Evolutionary conservation across 2,888 invertebrate genomes (phyloP).

Genomic region (Gisinianus flammeolus): DNA sequence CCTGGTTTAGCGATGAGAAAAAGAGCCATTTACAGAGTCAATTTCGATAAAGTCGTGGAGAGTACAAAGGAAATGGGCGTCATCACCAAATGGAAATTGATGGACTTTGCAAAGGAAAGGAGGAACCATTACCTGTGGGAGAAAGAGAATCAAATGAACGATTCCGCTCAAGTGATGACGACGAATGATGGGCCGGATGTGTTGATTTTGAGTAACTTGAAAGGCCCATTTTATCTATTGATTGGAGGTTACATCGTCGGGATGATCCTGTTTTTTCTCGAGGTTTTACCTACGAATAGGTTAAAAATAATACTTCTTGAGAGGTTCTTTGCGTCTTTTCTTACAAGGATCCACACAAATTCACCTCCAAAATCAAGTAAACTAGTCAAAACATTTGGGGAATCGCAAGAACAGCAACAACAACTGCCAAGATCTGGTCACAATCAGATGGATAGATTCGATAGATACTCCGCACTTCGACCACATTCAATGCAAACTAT

Average conservation of each 20-base stretch:
- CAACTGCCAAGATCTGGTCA: too few relatives aligned
- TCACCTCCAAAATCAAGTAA: too few relatives aligned
- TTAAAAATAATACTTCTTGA: too few relatives aligned
- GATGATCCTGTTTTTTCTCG: not conserved
- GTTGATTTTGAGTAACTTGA: not conserved
- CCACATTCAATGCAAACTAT: too few relatives aligned
- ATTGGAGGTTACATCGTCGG: not conserved
- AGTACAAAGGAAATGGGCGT: slow-evolving; percentile 19
- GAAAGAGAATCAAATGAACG: not conserved
- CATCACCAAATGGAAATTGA: slow-evolving; percentile 20
- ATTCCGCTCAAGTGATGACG: not conserved
- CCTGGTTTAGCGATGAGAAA: slow-evolving; percentile 35
- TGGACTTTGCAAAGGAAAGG: slow-evolving; percentile 24
- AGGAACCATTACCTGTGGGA: not conserved
- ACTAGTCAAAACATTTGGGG: too few relatives aligned
- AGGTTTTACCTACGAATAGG: too few relatives aligned
- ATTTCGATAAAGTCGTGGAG: slow-evolving; percentile 22
- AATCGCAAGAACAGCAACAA: too few relatives aligned
- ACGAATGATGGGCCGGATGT: not conserved
- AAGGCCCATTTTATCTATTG: slow-evolving; percentile 3
- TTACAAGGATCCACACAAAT: too few relatives aligned
- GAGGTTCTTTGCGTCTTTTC: too few relatives aligned
- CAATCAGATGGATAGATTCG: too few relatives aligned
- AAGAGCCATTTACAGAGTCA: slow-evolving; percentile 8
- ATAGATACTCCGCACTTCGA: too few relatives aligned